Base-by-base conservation (phyloP, 2,888 invertebrate genomes). In the Oxyteleia sp. region DNA sequence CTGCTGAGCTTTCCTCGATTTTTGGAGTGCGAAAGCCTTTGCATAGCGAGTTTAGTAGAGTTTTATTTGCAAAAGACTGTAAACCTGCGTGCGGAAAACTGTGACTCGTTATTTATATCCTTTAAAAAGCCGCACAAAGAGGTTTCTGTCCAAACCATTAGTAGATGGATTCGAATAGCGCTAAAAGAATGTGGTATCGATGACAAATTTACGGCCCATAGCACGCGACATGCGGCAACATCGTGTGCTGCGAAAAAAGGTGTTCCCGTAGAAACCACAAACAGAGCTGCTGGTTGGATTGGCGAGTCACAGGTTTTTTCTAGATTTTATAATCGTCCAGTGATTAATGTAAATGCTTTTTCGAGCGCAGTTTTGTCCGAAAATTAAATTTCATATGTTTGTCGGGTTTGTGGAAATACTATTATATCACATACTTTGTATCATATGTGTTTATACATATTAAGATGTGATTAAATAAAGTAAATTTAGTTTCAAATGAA, bases 231-330 rank as follows among this genome's bases (percentile, higher is more conserved):
- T 23, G 79, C 69, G 16, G 64, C 78, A 11, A 69, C 74, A 5
- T 83, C 83, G 38, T 26, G 38, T n/a, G 79, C 83, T 5, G 23
- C 43, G 15, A 23, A 69, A 43, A 79, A 35, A 41, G 75, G 75
- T 1, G 16, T 84, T 15, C 47, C 66, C 1, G 16, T 57, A 18
- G 38, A 57, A 11, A 2, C 23, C 1, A 57, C 35, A n/a, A 29
- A 57, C 13, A 1, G 49, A 4, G 49, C 49, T n/a, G 49, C 49
- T n/a, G 49, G 49, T 4, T 49, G 49, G 49, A 8, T 15, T 16
- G 57, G 57, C 5, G 35, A 57, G 5, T 57, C 57, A 5, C 26
- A 26, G 13, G 57, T 57, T 18, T 57, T 57, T 10, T 35, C 57
- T 1, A n/a, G 57, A 18, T 35, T 51, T 29, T 63, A 32, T 7